phyloP scores from a whole-genome alignment of 2,113 vertebrate genomes.

The Tricholaema leucomelas region DNA sequence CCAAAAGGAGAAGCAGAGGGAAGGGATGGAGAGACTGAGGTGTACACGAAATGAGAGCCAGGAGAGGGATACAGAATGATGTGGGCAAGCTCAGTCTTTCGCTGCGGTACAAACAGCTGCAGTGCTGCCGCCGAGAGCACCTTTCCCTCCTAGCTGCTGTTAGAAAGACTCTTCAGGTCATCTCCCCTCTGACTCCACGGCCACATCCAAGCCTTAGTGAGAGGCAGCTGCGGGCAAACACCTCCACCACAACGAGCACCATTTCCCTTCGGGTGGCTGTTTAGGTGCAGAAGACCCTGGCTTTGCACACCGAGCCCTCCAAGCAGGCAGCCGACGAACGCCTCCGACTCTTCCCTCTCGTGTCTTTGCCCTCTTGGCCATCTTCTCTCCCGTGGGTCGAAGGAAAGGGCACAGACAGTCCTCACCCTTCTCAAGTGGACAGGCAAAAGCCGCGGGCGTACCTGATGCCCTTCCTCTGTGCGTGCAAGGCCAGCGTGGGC shows the following conservation, averaged over 20 bases:
- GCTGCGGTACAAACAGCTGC: not conserved
- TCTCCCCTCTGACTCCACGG: not conserved
- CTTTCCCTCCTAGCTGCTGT: not conserved
- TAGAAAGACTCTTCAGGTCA: not conserved
- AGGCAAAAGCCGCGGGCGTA: not conserved
- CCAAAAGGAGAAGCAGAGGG: not conserved
- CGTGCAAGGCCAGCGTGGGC: not conserved
- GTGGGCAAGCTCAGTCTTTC: not conserved
- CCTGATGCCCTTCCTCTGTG: not conserved
- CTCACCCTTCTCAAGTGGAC: accelerated
- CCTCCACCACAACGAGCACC: not conserved
- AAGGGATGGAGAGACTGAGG: not conserved
- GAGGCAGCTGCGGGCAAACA: not conserved
- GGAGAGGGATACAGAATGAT: not conserved
- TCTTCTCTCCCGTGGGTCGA: not conserved
- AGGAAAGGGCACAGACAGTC: not conserved
- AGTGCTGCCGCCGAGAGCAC: not conserved
- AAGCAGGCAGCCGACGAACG: not conserved
- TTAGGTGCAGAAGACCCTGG: not conserved
- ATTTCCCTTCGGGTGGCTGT: not conserved
- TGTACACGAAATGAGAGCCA: not conserved
- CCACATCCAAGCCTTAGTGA: not conserved
- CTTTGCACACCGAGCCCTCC: not conserved
- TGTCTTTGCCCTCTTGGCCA: not conserved
- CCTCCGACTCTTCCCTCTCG: not conserved